Base-by-base conservation (phyloP, 2,797 vertebrate species). In the Alcedo atthis region DNA sequence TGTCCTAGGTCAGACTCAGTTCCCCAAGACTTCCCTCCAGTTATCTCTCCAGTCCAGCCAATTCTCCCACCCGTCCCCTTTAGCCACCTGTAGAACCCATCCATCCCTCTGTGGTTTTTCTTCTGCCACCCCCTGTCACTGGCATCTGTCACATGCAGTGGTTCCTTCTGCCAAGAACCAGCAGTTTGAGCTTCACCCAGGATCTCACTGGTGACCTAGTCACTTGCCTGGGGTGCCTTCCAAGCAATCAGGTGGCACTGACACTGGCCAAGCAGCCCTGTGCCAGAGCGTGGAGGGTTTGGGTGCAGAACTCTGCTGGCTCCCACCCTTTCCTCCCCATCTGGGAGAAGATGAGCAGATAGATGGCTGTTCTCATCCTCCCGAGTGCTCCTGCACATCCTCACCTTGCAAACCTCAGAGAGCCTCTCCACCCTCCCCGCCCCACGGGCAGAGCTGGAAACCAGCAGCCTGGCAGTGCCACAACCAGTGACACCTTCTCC, bases 31-130 rank as follows among this genome's bases (percentile, higher is more conserved):
- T 66, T 40, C 22, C 51, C 43, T 73, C 28, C 22, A 8, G 22
- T 4, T 69, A 8, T 6, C 68, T 32, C 8, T 7, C 25, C 30
- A 22, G 22, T 57, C 25, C 0, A 1, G 12, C 11, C 11, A 8
- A 46, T 67, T 74, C 53, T 26, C 30, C 15, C 3, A 0, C 12
- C n/a, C 12, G 6, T 10, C 26, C 30, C 25, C 35, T 70, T 24
- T 55, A 59, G 20, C 18, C 9, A 16, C 12, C 16, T 8, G 5
- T 9, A 26, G 32, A 55, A 12, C 5, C 5, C 19, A 43, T 12
- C 10, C 19, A 1, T 14, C 26, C 28, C 17, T n/a, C 58, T 0
- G 0, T 3, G 7, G 12, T 12, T 64, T 22, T 20, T 25, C 26
- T 84, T 53, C n/a, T 48, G 3, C 11, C n/a, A 4, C 28, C 43